A percentile compares a stretch with the other conserved stretches of the same genome.
Evolutionary conservation across 2,888 invertebrate species (phyloP).

Genomic region (Cantharis rustica): DNA sequence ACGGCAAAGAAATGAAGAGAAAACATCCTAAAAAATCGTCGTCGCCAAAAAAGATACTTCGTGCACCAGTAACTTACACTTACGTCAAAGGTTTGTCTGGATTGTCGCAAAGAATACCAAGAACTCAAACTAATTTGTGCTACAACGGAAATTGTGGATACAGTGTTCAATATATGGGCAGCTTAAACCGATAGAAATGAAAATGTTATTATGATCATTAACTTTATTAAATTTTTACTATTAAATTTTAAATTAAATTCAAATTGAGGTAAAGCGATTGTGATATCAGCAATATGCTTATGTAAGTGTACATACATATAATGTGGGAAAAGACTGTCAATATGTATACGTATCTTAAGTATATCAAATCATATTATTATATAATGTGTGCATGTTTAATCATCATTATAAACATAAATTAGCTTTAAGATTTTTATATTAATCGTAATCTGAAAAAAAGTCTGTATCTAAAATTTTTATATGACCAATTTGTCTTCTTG

Average conservation of each 20-base stretch:
- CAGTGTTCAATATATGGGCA: slow-evolving; percentile 48
- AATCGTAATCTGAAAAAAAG: neutral
- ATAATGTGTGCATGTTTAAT: neutral
- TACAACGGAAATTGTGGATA: slow-evolving; percentile 48
- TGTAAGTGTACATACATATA: slow-evolving; percentile 8
- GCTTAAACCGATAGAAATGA: slow-evolving; percentile 45
- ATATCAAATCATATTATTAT: neutral
- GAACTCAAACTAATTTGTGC: slow-evolving; percentile 51
- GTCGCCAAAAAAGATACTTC: slow-evolving; percentile 75
- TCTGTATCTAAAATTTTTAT: slow-evolving; percentile 1
- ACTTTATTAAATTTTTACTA: neutral
- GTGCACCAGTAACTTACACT: slow-evolving; percentile 78
- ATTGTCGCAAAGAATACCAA: slow-evolving; percentile 78
- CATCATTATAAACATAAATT: neutral
- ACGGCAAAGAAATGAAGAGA: slow-evolving; percentile 48
- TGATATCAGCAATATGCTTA: slow-evolving; percentile 19
- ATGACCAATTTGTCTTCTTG: neutral
- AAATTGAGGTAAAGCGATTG: slow-evolving; percentile 5
- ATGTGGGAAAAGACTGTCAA: slow-evolving; percentile 18
- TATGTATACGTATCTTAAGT: slow-evolving; percentile 2
- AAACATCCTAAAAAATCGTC: slow-evolving; percentile 60
- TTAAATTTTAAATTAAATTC: neutral
- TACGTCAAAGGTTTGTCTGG: slow-evolving; percentile 83
- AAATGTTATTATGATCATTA: slow-evolving; percentile 18
- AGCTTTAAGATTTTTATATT: neutral